phyloP scores from a whole-genome alignment of 2,113 vertebrate genomes.

The Alexandromys fortis region DNA sequence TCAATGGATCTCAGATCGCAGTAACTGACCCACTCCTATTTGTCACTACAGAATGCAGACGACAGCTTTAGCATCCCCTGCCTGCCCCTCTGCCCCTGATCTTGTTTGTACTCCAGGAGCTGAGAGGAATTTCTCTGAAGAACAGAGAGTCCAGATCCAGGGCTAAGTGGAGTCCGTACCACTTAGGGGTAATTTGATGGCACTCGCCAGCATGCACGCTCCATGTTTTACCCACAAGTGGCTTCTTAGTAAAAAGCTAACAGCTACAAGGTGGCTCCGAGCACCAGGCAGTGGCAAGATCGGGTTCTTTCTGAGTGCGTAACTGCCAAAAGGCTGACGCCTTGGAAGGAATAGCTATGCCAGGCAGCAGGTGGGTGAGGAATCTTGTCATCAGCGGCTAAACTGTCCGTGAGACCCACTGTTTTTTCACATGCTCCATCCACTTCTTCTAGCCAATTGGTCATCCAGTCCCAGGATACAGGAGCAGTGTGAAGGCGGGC shows the following conservation, averaged over 20 bases:
- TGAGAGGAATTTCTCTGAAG: neutral
- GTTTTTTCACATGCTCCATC: neutral
- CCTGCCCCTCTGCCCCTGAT: constrained; percentile 9
- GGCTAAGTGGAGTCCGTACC: neutral
- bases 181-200: neutral
- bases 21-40: neutral
- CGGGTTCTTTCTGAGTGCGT: neutral
- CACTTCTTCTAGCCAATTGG: neutral
- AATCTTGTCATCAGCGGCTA: neutral
- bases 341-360: neutral
- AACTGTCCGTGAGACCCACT: neutral
- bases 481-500: neutral
- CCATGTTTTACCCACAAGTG: neutral
- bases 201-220: fast-evolving
- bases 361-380: constrained; percentile 45
- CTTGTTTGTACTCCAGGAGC: constrained; percentile 36
- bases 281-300: neutral
- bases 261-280: neutral
- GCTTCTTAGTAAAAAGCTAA: neutral
- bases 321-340: constrained; percentile 43
- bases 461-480: neutral
- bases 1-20: neutral
- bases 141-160: neutral
- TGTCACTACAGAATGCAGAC: neutral
- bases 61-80: neutral